Percentiles rank a stretch among this genome's conserved stretches.
Evolutionary conservation across 2,797 vertebrate species (phyloP).

Genomic region (Anas georgica): DNA sequence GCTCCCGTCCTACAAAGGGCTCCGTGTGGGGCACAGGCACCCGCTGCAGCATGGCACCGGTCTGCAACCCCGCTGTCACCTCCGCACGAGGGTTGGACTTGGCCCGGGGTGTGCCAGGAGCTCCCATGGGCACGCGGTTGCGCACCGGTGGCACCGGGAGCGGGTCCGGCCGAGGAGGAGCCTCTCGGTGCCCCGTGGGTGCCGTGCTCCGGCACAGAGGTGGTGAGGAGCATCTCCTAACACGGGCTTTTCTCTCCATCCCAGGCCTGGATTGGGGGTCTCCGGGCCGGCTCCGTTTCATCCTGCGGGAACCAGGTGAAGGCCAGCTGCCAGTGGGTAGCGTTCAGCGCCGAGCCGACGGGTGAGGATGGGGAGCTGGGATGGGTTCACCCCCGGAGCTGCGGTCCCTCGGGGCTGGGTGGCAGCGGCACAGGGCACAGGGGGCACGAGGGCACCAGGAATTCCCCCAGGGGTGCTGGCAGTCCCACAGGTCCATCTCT

Average conservation of each 20-base stretch:
- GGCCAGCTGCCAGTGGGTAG: conserved; percentile 85
- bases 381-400: not conserved
- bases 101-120: not conserved
- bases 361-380: conserved; percentile 75
- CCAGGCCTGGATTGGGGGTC: conserved; percentile 88
- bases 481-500: not conserved
- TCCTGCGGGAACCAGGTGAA: conserved; percentile 88
- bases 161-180: not conserved
- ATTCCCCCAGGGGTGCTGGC: not conserved
- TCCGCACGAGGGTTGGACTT: not conserved
- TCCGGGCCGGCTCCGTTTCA: conserved; percentile 79
- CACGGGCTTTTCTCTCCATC: not conserved
- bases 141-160: rapidly evolving
- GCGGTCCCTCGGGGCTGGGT: not conserved
- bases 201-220: not conserved
- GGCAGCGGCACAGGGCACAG: rapidly evolving
- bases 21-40: not conserved
- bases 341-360: conserved; percentile 84
- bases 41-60: rapidly evolving
- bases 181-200: rapidly evolving
- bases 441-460: rapidly evolving
- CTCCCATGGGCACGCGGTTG: not conserved
- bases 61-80: not conserved
- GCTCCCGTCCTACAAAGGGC: not conserved
- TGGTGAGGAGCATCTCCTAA: not conserved